Conservation (phyloP, 1,140 invertebrate genomes). For the Zaprionus nigranus region DNA sequence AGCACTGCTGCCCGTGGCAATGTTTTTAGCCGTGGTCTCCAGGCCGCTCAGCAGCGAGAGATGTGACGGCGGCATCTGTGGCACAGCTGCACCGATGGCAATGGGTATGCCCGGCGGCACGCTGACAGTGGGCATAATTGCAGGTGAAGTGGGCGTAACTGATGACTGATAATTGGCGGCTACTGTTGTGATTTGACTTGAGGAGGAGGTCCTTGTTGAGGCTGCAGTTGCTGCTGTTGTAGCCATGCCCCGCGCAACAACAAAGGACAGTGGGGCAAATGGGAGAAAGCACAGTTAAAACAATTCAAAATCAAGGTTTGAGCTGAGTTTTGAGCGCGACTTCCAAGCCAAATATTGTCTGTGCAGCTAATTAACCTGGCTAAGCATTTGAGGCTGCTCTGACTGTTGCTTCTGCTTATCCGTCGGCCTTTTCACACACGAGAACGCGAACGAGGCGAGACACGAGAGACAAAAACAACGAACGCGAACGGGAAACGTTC, state of each 20-base stretch:
- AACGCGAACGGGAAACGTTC: conserved; percentile 51
- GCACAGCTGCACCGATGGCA: conserved; percentile 49
- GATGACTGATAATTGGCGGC: conserved; percentile 20
- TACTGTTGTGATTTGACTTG: conserved; percentile 36
- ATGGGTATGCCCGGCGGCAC: conserved; percentile 22
- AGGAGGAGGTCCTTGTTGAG: conserved; percentile 62
- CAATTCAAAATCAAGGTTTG: background rate
- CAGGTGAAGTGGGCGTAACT: conserved; percentile 2
- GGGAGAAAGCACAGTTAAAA: background rate
- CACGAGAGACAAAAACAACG: conserved; percentile 26
- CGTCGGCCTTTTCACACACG: conserved; percentile 45
- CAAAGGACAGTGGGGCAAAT: background rate
- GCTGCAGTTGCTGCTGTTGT: conserved; percentile 48
- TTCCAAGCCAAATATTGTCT: background rate
- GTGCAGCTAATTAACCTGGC: background rate
- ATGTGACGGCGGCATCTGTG: conserved; percentile 57
- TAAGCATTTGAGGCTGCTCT: background rate
- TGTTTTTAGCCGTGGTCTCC: conserved; percentile 23
- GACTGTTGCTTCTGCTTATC: conserved; percentile 18
- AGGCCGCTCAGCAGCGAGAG: conserved; percentile 51
- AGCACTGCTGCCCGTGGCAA: conserved; percentile 30
- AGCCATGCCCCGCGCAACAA: conserved; percentile 50
- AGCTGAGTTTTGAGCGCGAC: conserved; percentile 1
- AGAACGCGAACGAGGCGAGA: conserved; percentile 5
- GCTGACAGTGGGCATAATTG: conserved; percentile 55